Evolutionary conservation across 2,888 invertebrate species (phyloP), one percentile per base, ranked within the genome.

Genomic region (Tetragnatha montana): DNA sequence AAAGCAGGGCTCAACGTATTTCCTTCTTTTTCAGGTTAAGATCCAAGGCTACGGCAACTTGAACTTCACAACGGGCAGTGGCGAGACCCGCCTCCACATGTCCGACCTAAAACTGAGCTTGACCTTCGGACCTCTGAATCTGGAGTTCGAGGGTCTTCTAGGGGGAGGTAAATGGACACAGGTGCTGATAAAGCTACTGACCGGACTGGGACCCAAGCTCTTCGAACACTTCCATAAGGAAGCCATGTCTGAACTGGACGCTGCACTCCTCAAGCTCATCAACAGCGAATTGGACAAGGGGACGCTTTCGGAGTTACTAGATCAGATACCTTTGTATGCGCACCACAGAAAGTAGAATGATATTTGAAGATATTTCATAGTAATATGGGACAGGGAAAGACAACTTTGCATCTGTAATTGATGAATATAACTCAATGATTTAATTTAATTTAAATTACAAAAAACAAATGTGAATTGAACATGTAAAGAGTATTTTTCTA

Each of bases 251-350:
- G 86, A 88, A 51, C 17, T 91, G 79, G 82, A 88, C 79, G 70
- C 82, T 1, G 88, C 79, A 0, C n/a, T 91, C 21, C 51, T 91
- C 6, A 85, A 85, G 19, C 68, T 91, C 17, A 88, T 88, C 21
- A 91, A 91, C 35, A 71, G 78, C n/a, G 91, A 91, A 51, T 74
- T 91, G 35, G 91, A 88, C 51, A 91, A 91, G 51, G 90, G 90
- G 17, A 90, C 90, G 0, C 81, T 90, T 2, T 74, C 71, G 8
- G 90, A 90, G 21, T 22, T 90, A 6, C 17, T 90, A 8, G 84
- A 90, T 7, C 82, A 80, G n/a, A 90, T 90, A 60, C 90, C 83
- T 0, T 49, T 84, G 35, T 51, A 69, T 49, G 49, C 49, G 21
- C 35, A 35, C 4, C 35, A 35, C 35, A 4, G 35, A 35, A 35